Evolutionary conservation across 2,888 invertebrate genomes (phyloP).

Genomic region (Leucophenga montana): DNA sequence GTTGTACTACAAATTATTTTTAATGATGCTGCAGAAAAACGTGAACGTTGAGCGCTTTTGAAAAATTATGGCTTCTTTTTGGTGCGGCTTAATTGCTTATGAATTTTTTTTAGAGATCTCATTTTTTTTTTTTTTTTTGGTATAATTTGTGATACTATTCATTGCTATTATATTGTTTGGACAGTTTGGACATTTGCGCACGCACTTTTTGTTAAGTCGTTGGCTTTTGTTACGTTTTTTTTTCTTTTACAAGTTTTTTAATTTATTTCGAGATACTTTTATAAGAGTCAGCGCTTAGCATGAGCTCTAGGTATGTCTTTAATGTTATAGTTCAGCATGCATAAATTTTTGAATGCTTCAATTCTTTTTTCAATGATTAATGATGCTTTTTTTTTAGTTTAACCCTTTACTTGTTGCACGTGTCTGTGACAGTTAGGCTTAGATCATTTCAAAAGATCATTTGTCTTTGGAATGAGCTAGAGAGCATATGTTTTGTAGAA

Average conservation of each 20-base stretch:
- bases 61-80: constrained; percentile 10
- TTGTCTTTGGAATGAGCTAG: too few species aligned
- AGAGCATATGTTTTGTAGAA: too few species aligned
- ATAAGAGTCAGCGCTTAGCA: constrained; percentile 4
- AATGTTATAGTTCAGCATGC: constrained; percentile 10
- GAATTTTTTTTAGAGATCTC: background rate
- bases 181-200: constrained; percentile 15
- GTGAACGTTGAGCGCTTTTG: background rate
- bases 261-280: background rate
- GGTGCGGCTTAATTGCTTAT: constrained; percentile 25
- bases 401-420: constrained; percentile 1
- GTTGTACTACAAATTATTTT: constrained; percentile 63
- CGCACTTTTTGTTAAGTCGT: constrained; percentile 17
- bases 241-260: background rate
- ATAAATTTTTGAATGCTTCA: constrained; percentile 13
- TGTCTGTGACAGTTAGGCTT: background rate
- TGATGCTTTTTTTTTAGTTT: background rate
- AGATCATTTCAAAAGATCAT: background rate
- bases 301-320: constrained; percentile 13
- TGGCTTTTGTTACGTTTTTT: constrained; percentile 1
- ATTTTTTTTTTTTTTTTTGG: background rate
- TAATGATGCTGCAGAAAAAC: constrained; percentile 67
- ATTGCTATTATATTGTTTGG: constrained; percentile 19
- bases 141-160: constrained; percentile 6
- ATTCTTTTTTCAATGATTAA: constrained; percentile 12